phyloP scores from a whole-genome alignment of 2,888 invertebrate species.

The Chydorus sphaericus region DNA sequence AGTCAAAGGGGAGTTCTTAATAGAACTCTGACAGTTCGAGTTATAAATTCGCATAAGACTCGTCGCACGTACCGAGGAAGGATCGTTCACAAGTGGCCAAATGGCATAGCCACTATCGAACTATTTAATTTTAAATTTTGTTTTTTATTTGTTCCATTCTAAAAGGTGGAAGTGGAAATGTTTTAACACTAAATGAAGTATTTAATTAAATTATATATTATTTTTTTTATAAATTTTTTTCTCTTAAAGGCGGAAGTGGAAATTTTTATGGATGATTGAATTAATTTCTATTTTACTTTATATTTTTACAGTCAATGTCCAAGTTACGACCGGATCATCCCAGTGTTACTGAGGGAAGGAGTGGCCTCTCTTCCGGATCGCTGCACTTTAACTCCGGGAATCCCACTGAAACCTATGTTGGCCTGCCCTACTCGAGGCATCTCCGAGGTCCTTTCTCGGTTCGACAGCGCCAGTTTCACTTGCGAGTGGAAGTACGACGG shows the following conservation, averaged over 20 bases:
- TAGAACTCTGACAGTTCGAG: too few relatives aligned
- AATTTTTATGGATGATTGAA: background rate
- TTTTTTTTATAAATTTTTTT: background rate
- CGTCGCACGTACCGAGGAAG: too few relatives aligned
- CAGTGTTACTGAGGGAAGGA: slow-evolving; percentile 61
- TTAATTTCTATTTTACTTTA: slow-evolving; percentile 3
- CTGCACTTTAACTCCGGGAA: slow-evolving; percentile 77
- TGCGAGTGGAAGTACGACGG: slow-evolving; percentile 99
- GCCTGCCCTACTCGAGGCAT: slow-evolving; percentile 96
- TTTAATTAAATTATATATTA: background rate
- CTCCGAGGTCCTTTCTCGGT: slow-evolving; percentile 67
- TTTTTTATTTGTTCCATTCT: background rate
- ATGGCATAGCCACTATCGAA: too few relatives aligned
- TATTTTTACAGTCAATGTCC: slow-evolving; percentile 67
- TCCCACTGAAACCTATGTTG: slow-evolving; percentile 95
- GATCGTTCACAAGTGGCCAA: too few relatives aligned
- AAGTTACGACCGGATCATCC: slow-evolving; percentile 72
- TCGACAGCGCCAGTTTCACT: slow-evolving; percentile 76
- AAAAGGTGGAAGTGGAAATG: too few relatives aligned
- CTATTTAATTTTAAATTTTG: too few relatives aligned
- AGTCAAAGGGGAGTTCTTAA: too few relatives aligned
- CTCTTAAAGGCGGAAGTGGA: background rate
- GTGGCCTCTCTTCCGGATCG: slow-evolving; percentile 52
- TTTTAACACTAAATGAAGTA: too few relatives aligned
- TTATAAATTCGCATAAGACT: too few relatives aligned